A percentile compares a stretch with the other conserved stretches of the same genome.
These are phyloP conservation scores for Meganola albula DNA, from an alignment of 2,888 invertebrate genomes.

Conservation along the genomic window DNA sequence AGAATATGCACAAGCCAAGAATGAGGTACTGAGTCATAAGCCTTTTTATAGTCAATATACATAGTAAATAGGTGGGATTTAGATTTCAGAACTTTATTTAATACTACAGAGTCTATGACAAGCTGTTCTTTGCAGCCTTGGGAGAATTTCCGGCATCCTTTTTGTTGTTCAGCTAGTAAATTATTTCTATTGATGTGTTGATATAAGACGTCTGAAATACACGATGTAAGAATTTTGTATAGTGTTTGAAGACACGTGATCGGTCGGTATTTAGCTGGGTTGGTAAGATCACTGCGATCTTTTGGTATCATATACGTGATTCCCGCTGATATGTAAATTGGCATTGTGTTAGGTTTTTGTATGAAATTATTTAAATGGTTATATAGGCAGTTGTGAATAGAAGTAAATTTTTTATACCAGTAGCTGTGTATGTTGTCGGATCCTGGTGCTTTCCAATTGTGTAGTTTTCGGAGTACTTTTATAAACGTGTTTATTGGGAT, in stretches of 20 bases:
- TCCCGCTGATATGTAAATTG: slow-evolving; percentile 8
- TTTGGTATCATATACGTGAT: slow-evolving; percentile 24
- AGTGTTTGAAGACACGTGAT: slow-evolving; percentile 29
- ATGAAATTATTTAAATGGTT: slow-evolving; percentile 13
- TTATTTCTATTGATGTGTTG: slow-evolving; percentile 14
- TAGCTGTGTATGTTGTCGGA: slow-evolving; percentile 17
- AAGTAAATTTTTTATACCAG: slow-evolving; percentile 18
- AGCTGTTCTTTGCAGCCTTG: slow-evolving; percentile 22
- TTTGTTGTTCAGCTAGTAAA: slow-evolving; percentile 22
- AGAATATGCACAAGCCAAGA: slow-evolving; percentile 9
- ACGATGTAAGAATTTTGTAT: slow-evolving; percentile 25
- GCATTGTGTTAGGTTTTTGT: slow-evolving; percentile 8
- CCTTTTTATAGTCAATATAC: slow-evolving; percentile 12
- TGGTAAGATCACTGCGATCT: slow-evolving; percentile 9
- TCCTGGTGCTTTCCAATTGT: slow-evolving; percentile 22
- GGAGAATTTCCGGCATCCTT: slow-evolving; percentile 17
- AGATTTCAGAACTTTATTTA: slow-evolving; percentile 1
- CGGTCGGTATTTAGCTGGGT: slow-evolving; percentile 27
- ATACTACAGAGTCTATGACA: slow-evolving; percentile 12
- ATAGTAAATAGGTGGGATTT: slow-evolving; percentile 4
- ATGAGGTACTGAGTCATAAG: slow-evolving; percentile 10
- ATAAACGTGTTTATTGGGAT: slow-evolving; percentile 11
- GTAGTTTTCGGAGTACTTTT: slow-evolving; percentile 4
- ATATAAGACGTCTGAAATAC: slow-evolving; percentile 18
- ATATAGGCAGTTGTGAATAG: slow-evolving; percentile 2